phyloP scores from a whole-genome alignment of 1,140 invertebrate genomes.

The Polypedilum vanderplanki region DNA sequence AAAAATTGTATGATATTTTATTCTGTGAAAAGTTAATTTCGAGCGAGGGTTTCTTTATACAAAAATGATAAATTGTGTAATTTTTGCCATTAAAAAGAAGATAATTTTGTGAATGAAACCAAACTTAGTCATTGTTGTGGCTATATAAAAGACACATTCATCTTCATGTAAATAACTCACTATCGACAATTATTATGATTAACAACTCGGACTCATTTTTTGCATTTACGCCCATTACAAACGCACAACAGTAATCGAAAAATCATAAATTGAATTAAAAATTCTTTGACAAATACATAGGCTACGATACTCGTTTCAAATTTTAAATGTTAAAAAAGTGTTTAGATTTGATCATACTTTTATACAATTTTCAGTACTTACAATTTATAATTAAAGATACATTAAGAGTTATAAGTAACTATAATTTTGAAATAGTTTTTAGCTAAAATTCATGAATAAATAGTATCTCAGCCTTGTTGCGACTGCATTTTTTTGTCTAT shows the following conservation, averaged over 20 bases:
- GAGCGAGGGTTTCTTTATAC: too few relatives aligned
- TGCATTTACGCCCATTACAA: not conserved
- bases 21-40: too few relatives aligned
- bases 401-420: too few relatives aligned
- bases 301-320: too few relatives aligned
- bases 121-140: slow-evolving; percentile 8
- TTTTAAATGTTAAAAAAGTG: not conserved
- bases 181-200: not conserved
- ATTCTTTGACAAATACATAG: too few relatives aligned
- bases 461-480: not conserved
- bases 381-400: too few relatives aligned
- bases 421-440: too few relatives aligned
- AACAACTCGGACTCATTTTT: not conserved
- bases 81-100: not conserved
- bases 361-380: not conserved
- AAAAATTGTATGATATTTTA: too few relatives aligned
- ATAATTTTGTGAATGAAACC: not conserved
- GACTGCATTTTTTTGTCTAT: not conserved
- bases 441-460: too few relatives aligned
- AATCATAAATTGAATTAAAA: slow-evolving; percentile 7
- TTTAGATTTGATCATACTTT: not conserved
- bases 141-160: slow-evolving; percentile 8
- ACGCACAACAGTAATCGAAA: not conserved
- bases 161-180: not conserved
- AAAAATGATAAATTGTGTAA: not conserved